These are phyloP conservation scores for Monopis laevigella DNA, from an alignment of 2,888 invertebrate genomes.

Conservation along the genomic window DNA sequence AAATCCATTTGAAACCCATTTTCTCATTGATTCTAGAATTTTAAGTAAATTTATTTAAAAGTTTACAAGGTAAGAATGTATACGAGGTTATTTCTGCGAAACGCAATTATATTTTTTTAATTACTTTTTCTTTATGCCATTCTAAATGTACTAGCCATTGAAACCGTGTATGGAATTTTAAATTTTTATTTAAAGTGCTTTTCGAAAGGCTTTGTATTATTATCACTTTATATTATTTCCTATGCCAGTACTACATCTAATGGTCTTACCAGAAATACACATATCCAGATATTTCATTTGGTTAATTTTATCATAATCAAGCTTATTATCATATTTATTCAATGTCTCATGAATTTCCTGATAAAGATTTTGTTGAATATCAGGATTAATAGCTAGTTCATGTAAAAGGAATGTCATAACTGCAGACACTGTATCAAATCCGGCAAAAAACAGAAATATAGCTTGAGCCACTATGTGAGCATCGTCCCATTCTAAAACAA, in stretches of 20 bases:
- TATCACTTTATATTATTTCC: too few species aligned
- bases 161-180: not conserved
- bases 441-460: constrained; percentile 64
- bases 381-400: constrained; percentile 68
- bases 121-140: too few species aligned
- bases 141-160: not conserved
- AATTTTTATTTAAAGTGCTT: too few species aligned
- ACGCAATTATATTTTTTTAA: too few species aligned
- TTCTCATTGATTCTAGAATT: constrained; percentile 52
- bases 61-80: too few species aligned
- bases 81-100: too few species aligned
- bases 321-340: constrained; percentile 33
- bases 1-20: constrained; percentile 44
- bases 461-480: constrained; percentile 55
- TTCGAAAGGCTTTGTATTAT: too few species aligned
- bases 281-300: constrained; percentile 70
- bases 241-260: too few species aligned
- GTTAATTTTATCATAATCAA: constrained; percentile 59
- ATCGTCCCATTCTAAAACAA: constrained; percentile 39
- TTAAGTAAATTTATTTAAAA: too few species aligned
- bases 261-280: constrained; percentile 67
- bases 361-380: constrained; percentile 61
- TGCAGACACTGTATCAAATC: constrained; percentile 58
- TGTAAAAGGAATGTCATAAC: constrained; percentile 60
- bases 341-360: constrained; percentile 61